Evolutionary conservation across 2,888 invertebrate genomes (phyloP).

Genomic region (Quadroppia sp.): DNA sequence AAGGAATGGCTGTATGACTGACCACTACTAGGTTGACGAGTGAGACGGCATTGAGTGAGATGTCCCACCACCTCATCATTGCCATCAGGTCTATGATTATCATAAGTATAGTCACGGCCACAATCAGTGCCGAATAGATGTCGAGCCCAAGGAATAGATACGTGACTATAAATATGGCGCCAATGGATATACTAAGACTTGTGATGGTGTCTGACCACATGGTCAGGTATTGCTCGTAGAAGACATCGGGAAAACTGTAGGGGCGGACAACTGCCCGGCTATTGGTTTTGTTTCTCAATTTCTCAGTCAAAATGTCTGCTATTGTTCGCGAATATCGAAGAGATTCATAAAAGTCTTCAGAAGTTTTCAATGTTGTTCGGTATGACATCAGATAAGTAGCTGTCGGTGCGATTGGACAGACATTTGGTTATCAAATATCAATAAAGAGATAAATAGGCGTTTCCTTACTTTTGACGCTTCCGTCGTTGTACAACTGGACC

Average conservation of each 20-base stretch:
- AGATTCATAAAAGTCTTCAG: slow-evolving; percentile 76
- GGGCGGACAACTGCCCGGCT: slow-evolving; percentile 51
- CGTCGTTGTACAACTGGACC: slow-evolving; percentile 37
- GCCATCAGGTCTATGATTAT: slow-evolving; percentile 57
- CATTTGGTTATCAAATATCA: background rate
- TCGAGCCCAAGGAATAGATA: slow-evolving; percentile 56
- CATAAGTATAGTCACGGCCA: slow-evolving; percentile 54
- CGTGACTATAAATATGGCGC: slow-evolving; percentile 55
- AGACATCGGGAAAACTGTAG: slow-evolving; percentile 57
- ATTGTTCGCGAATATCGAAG: slow-evolving; percentile 70
- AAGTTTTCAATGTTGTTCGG: slow-evolving; percentile 72
- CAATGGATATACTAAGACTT: slow-evolving; percentile 55
- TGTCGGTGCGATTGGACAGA: slow-evolving; percentile 34
- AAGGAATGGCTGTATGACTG: slow-evolving; percentile 46
- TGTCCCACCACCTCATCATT: slow-evolving; percentile 57
- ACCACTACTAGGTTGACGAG: slow-evolving; percentile 60
- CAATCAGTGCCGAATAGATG: slow-evolving; percentile 55
- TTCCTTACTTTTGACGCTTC: slow-evolving; percentile 38
- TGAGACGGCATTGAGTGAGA: slow-evolving; percentile 58
- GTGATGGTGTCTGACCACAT: slow-evolving; percentile 54
- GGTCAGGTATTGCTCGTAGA: slow-evolving; percentile 59
- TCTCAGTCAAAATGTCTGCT: slow-evolving; percentile 68
- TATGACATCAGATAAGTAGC: slow-evolving; percentile 88
- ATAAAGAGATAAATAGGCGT: background rate
- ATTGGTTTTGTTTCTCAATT: slow-evolving; percentile 55